These are phyloP conservation scores for Papilio polyxenes DNA, from an alignment of 1,140 invertebrate genomes.

Conservation along the genomic window DNA sequence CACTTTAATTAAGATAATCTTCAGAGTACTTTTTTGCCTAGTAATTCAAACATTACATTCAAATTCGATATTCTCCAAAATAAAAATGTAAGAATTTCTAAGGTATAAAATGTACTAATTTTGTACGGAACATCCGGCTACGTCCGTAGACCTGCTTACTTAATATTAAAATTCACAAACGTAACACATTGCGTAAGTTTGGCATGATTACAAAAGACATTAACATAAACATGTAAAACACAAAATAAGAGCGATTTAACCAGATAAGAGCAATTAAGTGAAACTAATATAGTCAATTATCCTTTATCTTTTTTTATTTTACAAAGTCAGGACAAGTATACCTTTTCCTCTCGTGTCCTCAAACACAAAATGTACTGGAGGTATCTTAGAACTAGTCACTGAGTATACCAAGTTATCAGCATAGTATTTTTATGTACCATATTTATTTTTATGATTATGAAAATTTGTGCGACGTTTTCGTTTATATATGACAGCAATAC, in stretches of 20 bases:
- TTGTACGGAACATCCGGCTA: neutral
- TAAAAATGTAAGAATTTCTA: neutral
- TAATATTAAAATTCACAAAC: conserved; percentile 8
- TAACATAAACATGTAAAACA: neutral
- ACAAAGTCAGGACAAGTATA: too few relatives aligned
- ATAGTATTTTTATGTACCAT: too few relatives aligned
- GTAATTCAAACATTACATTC: too few relatives aligned
- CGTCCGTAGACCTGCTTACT: neutral
- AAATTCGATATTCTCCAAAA: neutral
- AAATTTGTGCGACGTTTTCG: neutral
- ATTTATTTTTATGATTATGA: neutral
- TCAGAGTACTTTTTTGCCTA: too few relatives aligned
- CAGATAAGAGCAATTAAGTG: neutral
- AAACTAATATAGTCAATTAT: neutral
- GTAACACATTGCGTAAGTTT: conserved; percentile 3
- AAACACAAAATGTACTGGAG: too few relatives aligned
- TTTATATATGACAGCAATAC: neutral
- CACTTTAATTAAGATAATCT: too few relatives aligned
- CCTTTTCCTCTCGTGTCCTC: too few relatives aligned
- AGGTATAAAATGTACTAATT: neutral
- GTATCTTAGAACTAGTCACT: too few relatives aligned
- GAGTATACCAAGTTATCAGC: too few relatives aligned
- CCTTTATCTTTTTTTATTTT: too few relatives aligned
- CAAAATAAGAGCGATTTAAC: neutral
- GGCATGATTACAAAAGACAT: neutral